Evolutionary conservation across 2,888 invertebrate genomes (phyloP), one percentile per base, ranked within the genome.

Genomic region (Cinara cedri): DNA sequence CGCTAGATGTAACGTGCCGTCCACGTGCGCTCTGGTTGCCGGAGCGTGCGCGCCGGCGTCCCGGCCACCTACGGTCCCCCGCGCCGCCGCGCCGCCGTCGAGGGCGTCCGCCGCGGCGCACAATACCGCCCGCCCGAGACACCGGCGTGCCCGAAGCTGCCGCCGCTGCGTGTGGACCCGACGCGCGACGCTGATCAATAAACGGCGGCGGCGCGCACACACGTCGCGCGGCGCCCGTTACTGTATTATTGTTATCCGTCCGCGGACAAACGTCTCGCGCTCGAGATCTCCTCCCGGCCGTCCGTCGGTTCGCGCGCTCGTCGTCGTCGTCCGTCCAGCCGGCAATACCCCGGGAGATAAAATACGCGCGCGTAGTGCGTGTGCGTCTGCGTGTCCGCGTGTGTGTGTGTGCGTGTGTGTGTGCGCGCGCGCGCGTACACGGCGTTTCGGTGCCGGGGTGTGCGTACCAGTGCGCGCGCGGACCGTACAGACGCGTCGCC

Each of bases 11-110:
- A 66, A 57, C 76, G 76, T 68, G 68, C 55, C 46, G 66, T 76
- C 76, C 76, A 76, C 76, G 76, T 76, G 76, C 54, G 76, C 76
- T 21, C 6, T 42, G 66, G 65, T n/a, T 34, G 13, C n/a, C 42
- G 44, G 42, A 13, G 16, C 49, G 42, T 19, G 46, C 63, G n/a
- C 46, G 4, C 21, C 60, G 51, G 46, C 63, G 16, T 46, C 10
- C 46, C 34, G 14, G n/a, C 10, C n/a, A 62, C 60, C 60, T 26
- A 16, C n/a, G 60, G 16, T 10, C 46, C 46, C 6, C 46, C 46
- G 46, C 34, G 4, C 1, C 11, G 19, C 55, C 11, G 55, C 13
- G 0, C 26, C 16, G 14, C 3, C 16, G 26, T 34, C 13, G 24
- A n/a, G 13, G 62, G n/a, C n/a, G 62, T 9, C 62, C 62, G n/a